Conservation (phyloP, 1,140 invertebrate genomes). For the Chionoecetes opilio region DNA sequence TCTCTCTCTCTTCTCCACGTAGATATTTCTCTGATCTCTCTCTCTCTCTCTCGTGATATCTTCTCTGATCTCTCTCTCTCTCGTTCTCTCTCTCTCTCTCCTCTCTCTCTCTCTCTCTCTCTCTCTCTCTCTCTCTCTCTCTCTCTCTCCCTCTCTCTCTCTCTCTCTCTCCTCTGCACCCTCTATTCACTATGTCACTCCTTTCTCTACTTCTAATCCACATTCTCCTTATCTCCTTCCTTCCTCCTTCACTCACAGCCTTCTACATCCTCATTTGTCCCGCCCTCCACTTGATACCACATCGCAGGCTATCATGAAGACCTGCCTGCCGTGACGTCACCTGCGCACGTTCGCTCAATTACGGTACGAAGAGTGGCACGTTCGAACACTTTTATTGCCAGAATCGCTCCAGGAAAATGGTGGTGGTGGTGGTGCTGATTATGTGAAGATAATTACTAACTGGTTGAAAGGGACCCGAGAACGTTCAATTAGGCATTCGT, state of each 20-base stretch:
- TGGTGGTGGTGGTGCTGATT: constrained; percentile 23
- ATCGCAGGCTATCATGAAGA: too few species aligned
- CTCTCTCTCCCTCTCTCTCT: constrained; percentile 28
- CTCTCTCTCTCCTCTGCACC: neutral
- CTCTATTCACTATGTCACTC: neutral
- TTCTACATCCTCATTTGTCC: neutral
- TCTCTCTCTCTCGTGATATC: neutral
- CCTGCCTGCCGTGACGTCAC: too few species aligned
- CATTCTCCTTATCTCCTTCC: neutral
- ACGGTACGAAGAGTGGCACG: too few species aligned
- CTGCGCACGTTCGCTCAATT: too few species aligned
- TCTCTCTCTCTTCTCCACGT: too few species aligned
- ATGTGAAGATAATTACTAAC: constrained; percentile 46
- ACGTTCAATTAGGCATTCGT: constrained; percentile 62
- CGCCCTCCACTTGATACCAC: neutral
- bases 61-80: too few species aligned
- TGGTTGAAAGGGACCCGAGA: constrained; percentile 37
- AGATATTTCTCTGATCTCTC: too few species aligned
- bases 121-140: neutral
- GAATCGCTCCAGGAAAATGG: constrained; percentile 50
- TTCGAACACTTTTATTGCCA: constrained; percentile 11
- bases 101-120: neutral
- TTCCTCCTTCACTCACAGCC: neutral
- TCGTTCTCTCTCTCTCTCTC: neutral
- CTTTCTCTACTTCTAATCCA: too few species aligned